Percentiles rank a stretch among this genome's conserved stretches.
Conservation (phyloP, 2,888 invertebrate species). For the Ernsta delagoae region DNA sequence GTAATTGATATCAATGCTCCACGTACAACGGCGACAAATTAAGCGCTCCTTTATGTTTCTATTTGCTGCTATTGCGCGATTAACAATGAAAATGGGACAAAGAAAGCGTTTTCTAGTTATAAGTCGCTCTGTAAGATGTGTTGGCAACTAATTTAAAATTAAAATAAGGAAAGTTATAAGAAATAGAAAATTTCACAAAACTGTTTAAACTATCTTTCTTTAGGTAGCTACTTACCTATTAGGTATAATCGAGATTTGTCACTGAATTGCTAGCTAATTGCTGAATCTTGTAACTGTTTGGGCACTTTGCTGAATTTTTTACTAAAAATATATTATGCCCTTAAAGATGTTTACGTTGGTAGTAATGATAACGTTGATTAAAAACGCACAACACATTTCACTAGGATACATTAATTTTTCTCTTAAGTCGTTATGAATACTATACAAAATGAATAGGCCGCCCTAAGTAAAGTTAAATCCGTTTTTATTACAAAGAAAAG, state of each 20-base stretch:
- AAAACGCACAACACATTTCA: slow-evolving; percentile 11
- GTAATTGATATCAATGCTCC: slow-evolving; percentile 81
- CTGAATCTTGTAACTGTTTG: no score
- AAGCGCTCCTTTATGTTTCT: slow-evolving; percentile 65
- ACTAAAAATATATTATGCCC: not conserved
- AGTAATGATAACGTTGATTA: not conserved
- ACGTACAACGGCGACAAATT: slow-evolving; percentile 67
- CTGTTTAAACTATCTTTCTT: no score
- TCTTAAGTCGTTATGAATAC: slow-evolving; percentile 79
- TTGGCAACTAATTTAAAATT: no score
- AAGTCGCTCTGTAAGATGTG: not conserved
- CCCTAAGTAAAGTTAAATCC: slow-evolving; percentile 85
- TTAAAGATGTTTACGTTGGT: not conserved
- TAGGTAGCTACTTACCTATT: no score
- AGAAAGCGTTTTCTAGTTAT: not conserved
- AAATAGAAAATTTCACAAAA: no score
- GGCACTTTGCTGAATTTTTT: no score
- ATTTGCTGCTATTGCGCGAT: slow-evolving; percentile 52
- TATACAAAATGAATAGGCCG: slow-evolving; percentile 83
- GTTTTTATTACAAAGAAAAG: slow-evolving; percentile 85
- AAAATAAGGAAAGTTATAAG: no score
- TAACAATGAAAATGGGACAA: not conserved
- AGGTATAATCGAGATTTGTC: no score
- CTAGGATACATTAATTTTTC: slow-evolving; percentile 63
- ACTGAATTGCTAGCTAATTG: no score